A percentile compares a stretch with the other conserved stretches of the same genome.
These are phyloP conservation scores for Mastacembelus armatus DNA, from an alignment of 2,797 vertebrate species.

Conservation along the genomic window DNA sequence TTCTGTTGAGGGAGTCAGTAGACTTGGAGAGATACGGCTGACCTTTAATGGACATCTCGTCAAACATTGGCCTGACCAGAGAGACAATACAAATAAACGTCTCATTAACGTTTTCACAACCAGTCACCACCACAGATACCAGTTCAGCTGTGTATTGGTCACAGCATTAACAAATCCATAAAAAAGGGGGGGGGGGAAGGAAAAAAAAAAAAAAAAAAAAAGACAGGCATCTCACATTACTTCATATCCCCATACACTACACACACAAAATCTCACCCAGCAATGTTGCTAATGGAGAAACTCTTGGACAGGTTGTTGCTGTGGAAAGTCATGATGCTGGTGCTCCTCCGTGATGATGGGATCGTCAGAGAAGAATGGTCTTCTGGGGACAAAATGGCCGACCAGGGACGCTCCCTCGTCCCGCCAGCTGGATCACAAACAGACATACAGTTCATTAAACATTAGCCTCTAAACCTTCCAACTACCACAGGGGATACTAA, in stretches of 20 bases:
- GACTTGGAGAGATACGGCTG: conserved; percentile 94
- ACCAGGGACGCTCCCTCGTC: conserved; percentile 92
- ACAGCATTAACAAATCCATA: neutral
- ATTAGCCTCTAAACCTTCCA: neutral
- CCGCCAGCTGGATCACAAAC: conserved; percentile 81
- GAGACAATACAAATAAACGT: neutral
- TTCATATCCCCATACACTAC: neutral
- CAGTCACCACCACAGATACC: neutral
- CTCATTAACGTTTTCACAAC: neutral
- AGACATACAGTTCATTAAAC: neutral
- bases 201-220: neutral
- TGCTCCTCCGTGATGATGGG: conserved; percentile 81
- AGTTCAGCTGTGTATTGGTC: neutral
- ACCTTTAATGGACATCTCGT: conserved; percentile 90
- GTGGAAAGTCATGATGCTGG: conserved; percentile 86
- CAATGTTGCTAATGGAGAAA: conserved; percentile 97
- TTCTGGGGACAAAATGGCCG: conserved; percentile 90
- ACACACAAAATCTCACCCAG: conserved; percentile 85
- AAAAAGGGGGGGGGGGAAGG: too few relatives aligned
- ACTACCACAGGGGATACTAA: neutral
- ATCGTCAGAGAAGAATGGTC: conserved; percentile 80
- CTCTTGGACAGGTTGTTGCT: conserved; percentile 93
- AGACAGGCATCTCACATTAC: neutral
- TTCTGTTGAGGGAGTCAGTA: conserved; percentile 96
- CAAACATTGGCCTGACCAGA: conserved; percentile 87